A percentile compares a stretch with the other conserved stretches of the same genome.
Conservation (phyloP, 2,113 vertebrate species). For the Gambusia affinis region DNA sequence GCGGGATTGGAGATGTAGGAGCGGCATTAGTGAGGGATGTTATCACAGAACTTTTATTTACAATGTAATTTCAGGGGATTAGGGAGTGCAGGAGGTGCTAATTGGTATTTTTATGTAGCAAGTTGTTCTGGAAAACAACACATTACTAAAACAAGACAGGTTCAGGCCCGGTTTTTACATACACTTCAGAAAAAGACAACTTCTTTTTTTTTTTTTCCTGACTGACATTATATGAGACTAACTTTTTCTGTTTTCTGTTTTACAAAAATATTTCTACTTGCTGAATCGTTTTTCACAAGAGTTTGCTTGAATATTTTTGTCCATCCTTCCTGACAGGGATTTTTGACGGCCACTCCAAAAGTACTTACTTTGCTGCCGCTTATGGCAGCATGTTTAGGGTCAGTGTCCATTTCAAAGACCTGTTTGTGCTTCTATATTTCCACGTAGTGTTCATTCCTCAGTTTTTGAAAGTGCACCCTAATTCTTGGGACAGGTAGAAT, state of each 20-base stretch:
- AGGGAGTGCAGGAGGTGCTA: conserved; percentile 24
- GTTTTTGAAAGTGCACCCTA: too few relatives aligned
- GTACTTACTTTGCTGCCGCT: not conserved
- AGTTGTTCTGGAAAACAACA: conserved; percentile 12
- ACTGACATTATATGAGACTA: too few relatives aligned
- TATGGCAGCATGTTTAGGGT: not conserved
- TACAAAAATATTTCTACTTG: too few relatives aligned
- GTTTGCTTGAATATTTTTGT: not conserved
- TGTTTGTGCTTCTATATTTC: too few relatives aligned
- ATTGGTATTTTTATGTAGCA: conserved; percentile 30
- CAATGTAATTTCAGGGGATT: conserved; percentile 49
- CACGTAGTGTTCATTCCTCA: too few relatives aligned
- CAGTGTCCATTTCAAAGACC: too few relatives aligned
- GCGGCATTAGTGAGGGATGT: conserved; percentile 45
- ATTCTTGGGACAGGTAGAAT: not conserved
- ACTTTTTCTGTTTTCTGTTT: too few relatives aligned
- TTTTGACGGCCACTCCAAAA: not conserved
- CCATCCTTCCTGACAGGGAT: not conserved
- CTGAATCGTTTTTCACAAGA: not conserved
- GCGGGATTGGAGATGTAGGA: conserved; percentile 23
- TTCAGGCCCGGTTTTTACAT: not conserved
- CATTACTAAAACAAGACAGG: not conserved
- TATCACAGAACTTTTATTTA: conserved; percentile 62
- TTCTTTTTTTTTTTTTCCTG: not conserved
- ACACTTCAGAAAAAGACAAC: not conserved